Base-by-base conservation (phyloP, 2,888 invertebrate species). In the Melikaiella ostensackeni region DNA sequence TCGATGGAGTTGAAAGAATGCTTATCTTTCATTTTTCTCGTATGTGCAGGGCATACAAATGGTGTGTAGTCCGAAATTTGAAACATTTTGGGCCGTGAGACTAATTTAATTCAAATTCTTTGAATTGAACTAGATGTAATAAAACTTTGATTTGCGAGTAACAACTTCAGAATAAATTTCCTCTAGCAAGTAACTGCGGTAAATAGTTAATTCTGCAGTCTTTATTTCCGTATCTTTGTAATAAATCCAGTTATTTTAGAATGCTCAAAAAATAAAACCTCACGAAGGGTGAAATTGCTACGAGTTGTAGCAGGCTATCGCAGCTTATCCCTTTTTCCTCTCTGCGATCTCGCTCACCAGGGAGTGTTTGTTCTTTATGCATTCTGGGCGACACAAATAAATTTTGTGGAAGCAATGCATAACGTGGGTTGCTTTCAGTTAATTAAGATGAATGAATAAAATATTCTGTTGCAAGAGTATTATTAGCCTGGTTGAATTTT, bases 291-390 rank as follows among this genome's bases (percentile, higher is more conserved):
- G 66, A 46, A 66, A 66, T 66, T 66, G 42, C 27, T 64, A 24
- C 64, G 42, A 64, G 64, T 42, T 64, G 19, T 66, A 42, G 24
- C 64, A 46, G 46, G 66, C 66, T 66, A 66, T 66, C 66, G 66
- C 66, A 42, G 6, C 27, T 24, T 66, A 24, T 27, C 27, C 27
- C 66, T 46, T 66, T 66, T 66, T 19, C 46, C 16, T 66, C 66
- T 66, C 42, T 46, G 27, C 9, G 66, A 42, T 46, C 42, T 46
- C 8, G 24, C 27, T 24, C 66, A 66, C 46, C 27, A 66, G 66
- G 66, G 66, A 66, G 27, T 66, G 24, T 42, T 46, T 24, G 66
- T 66, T 46, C 66, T 66, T 66, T 46, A 46, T 66, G 66, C 46
- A 66, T 66, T 66, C 66, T 46, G 66, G 46, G 19, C 30, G 66